Evolutionary conservation across 2,797 vertebrate species (phyloP), one percentile per base, ranked within the genome.

Genomic region (Sphaeramia orbicularis): DNA sequence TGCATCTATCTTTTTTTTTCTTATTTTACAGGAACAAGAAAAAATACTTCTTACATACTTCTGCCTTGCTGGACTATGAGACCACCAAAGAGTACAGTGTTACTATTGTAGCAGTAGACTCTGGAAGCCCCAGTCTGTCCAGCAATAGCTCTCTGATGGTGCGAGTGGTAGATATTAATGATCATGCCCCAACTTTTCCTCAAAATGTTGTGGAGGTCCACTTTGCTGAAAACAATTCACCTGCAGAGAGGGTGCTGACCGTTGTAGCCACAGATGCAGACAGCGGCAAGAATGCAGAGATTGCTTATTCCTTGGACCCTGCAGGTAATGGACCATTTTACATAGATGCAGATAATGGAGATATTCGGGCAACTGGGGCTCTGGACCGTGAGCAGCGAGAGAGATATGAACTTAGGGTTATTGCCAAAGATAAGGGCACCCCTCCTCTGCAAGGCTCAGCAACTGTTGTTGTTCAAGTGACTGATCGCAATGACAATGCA

Each of bases 41-140:
- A 83, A 99, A 99, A 81, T 99, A 96, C 75, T 99, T 99, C 80
- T 88, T 99, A 13, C 98, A 99, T 86, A 99, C 98, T 0, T 98
- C 97, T 0, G 97, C 96, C 12, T 93, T 97, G 41, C 90, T 99
- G 76, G 97, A 99, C 95, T 98, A 97, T 0, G 98, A 99, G 91
- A 87, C 93, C 40, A 94, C 94, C 24, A 95, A 94, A n/a, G 96
- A 98, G 70, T 99, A 99, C 88, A 96, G 94, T 0, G 97, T 99
- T 50, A 96, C 96, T 40, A 97, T 99, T 0, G 97, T 99, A 75
- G 98, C 98, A 0, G 96, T 98, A 65, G 98, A 98, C 86, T 97
- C 97, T 0, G 98, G 98, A 53, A 98, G 97, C 71, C 98, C 97
- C 43, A 98, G 97, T 68, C 90, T 99, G 48, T 98, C 98, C 76